Evolutionary conservation across 2,113 vertebrate genomes (phyloP).

Genomic region (Puffinus mauretanicus): DNA sequence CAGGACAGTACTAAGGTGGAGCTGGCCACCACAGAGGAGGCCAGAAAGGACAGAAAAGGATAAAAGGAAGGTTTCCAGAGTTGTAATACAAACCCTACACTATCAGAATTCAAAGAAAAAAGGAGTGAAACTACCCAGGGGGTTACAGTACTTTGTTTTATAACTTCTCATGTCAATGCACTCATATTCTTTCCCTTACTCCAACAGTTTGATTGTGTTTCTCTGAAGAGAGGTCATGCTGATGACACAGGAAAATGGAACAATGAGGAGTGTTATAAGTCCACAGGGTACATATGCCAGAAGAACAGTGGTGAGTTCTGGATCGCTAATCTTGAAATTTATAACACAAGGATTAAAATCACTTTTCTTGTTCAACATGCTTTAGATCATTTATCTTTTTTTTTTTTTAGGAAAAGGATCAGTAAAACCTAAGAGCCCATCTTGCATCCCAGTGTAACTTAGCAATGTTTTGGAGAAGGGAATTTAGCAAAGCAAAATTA

Average conservation of each 20-base stretch:
- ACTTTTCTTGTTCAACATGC: background rate
- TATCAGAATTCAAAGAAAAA: background rate
- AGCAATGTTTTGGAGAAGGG: background rate
- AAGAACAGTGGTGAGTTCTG: conserved; percentile 40
- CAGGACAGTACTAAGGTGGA: background rate
- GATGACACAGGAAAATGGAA: conserved; percentile 40
- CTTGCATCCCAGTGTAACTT: background rate
- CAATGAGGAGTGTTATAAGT: background rate
- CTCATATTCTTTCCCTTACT: background rate
- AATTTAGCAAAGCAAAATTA: background rate
- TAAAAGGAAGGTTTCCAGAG: background rate
- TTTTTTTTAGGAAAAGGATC: background rate
- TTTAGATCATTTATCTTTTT: background rate
- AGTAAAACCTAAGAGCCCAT: background rate
- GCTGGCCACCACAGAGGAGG: background rate
- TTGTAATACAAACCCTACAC: background rate
- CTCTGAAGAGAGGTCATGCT: conserved; percentile 16
- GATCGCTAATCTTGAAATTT: background rate
- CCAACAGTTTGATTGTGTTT: conserved; percentile 45
- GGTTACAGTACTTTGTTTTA: background rate
- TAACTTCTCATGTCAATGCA: background rate
- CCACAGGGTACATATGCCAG: conserved; percentile 32
- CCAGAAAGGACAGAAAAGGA: background rate
- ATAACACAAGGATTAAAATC: background rate
- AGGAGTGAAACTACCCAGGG: background rate